Percentiles rank a stretch among this genome's conserved stretches.
Conservation (phyloP, 2,113 vertebrate species). For the Pelusios castaneus region DNA sequence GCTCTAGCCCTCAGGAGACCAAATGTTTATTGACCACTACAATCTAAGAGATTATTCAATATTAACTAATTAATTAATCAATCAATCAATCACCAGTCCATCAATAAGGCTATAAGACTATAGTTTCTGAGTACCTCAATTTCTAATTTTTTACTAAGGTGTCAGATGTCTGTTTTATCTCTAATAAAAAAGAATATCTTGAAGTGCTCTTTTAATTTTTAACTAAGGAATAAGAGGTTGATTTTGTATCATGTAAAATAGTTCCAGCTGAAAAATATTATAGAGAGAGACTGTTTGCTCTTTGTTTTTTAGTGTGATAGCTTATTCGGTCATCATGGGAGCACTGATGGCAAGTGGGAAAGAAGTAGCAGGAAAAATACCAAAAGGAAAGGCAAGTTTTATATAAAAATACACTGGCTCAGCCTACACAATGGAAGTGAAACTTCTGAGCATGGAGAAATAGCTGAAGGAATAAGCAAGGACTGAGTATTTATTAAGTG, state of each 20-base stretch:
- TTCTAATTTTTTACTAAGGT: not conserved
- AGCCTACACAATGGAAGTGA: not conserved
- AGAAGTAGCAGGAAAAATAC: constrained; percentile 93
- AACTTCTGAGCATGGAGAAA: not conserved
- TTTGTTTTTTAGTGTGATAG: constrained; percentile 85
- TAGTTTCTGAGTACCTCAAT: not conserved
- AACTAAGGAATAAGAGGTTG: not conserved
- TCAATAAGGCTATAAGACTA: not conserved
- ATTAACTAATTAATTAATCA: not conserved
- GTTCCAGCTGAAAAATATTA: not conserved
- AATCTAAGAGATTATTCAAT: not conserved
- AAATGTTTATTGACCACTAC: not conserved
- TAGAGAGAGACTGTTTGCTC: not conserved
- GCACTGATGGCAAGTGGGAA: constrained; percentile 97
- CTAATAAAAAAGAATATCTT: not conserved
- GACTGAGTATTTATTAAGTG: not conserved
- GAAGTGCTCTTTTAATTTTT: not conserved
- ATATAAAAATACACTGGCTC: not conserved
- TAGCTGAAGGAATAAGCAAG: not conserved
- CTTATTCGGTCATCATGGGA: constrained; percentile 96
- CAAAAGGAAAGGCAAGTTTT: constrained; percentile 91
- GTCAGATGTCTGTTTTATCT: not conserved
- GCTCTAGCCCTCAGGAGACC: not conserved
- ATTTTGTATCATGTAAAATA: not conserved
- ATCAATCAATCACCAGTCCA: not conserved